Base-by-base conservation (phyloP, 2,797 vertebrate species). In the Gobionotothen gibberifrons region DNA sequence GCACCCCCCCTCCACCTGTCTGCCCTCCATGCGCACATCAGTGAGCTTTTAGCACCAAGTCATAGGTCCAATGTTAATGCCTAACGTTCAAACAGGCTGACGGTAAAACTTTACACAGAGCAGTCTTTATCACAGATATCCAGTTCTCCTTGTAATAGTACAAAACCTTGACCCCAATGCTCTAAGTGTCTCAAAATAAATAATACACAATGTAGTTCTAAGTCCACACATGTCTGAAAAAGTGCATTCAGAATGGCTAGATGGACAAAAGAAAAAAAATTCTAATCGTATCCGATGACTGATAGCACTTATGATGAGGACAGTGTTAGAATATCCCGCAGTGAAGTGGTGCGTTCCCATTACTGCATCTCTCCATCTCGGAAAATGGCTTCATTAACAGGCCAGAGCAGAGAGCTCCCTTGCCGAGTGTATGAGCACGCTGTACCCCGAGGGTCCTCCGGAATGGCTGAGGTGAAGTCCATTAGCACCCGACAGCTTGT, bases 371-470 rank as follows among this genome's bases (percentile, higher is more conserved):
- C 88, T 86, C 82, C 75, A 84, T 89, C 84, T 87, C 86, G 72
- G 85, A 79, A 92, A 91, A 90, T 82, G 88, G 88, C 86, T 92
- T 93, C 90, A 92, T 92, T 93, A 92, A 73, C 83, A 77, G 89
- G 77, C 85, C 68, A 57, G 79, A 58, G 76, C 87, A 48, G 63
- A 89, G 87, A 84, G 89, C 83, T 90, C 89, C 64, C 85, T 87
- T 6, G 76, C 83, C 49, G 69, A 88, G 87, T n/a, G 65, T 78
- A 88, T 55, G 78, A 87, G 74, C 63, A 43, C n/a, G 43, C 78
- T 71, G 72, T 79, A 89, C 86, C 93, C 85, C 42, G 46, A 92
- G 90, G 88, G 88, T 86, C 85, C 32, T 21, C 52, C 44, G n/a
- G 65, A 87, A 87, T 57, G 81, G 76, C 83, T 81, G 87, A 92